Conservation (phyloP, 2,888 invertebrate genomes). For the Nymphalis urticae region DNA sequence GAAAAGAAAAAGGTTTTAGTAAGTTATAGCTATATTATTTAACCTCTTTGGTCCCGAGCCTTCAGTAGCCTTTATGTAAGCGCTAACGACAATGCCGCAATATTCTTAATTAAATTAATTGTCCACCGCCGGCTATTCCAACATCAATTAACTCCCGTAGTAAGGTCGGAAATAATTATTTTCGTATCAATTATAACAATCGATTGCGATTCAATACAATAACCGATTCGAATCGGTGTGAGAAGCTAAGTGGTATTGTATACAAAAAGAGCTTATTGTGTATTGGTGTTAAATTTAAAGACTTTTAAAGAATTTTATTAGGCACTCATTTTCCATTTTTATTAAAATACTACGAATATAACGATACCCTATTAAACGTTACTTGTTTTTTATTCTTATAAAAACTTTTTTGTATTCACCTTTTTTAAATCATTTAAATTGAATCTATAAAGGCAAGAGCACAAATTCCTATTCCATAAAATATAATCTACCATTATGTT, state of each 20-base stretch:
- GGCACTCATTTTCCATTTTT: no score
- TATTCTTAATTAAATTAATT: slow-evolving; percentile 67
- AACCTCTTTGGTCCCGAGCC: slow-evolving; percentile 43
- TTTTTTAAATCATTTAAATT: no score
- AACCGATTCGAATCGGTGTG: slow-evolving; percentile 65
- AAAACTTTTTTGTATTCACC: no score
- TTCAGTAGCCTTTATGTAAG: slow-evolving; percentile 47
- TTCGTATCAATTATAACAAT: slow-evolving; percentile 58
- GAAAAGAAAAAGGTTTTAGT: no score
- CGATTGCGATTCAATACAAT: slow-evolving; percentile 67
- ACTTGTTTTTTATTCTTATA: no score
- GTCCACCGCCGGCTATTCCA: slow-evolving; percentile 48
- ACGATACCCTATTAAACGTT: no score
- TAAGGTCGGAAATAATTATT: slow-evolving; percentile 76
- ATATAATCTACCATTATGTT: slow-evolving; percentile 9
- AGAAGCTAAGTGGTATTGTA: slow-evolving; percentile 46
- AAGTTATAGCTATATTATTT: slow-evolving; percentile 9
- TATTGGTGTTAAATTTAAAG: no score
- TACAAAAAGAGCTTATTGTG: neutral
- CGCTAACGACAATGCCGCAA: slow-evolving; percentile 47
- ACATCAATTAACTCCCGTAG: slow-evolving; percentile 62
- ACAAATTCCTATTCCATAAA: neutral
- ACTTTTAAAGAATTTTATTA: no score
- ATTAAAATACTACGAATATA: no score
- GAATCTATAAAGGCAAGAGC: no score